Evolutionary conservation across 2,888 invertebrate genomes (phyloP).

Genomic region (Selenia dentaria): DNA sequence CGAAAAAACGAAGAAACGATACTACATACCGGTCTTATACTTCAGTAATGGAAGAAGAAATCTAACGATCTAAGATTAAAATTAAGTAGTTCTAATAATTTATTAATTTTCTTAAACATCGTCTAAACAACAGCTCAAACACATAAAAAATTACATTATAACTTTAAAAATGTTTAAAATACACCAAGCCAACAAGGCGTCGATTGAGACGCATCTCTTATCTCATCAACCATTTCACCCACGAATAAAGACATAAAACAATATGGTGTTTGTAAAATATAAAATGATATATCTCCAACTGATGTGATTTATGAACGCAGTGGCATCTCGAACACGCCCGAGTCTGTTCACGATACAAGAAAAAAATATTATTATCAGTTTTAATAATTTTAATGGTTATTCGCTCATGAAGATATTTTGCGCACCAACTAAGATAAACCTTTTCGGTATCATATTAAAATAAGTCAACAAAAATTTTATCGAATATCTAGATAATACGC

Average conservation of each 20-base stretch:
- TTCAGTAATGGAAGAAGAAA: no score
- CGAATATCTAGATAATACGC: conserved; percentile 18
- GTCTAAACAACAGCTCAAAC: no score
- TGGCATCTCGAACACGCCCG: conserved; percentile 47
- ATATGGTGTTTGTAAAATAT: conserved; percentile 31
- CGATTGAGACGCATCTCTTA: conserved; percentile 41
- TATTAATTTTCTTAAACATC: no score
- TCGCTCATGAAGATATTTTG: conserved; percentile 19
- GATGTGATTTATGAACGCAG: conserved; percentile 68
- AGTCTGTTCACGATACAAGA: conserved; percentile 18
- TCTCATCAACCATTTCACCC: conserved; percentile 34
- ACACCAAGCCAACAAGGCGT: conserved; percentile 24
- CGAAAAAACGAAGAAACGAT: no score
- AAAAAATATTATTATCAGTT: conserved; percentile 26
- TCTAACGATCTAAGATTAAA: no score
- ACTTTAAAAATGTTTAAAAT: conserved; percentile 8
- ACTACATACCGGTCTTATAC: no score
- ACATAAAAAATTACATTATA: conserved; percentile 6
- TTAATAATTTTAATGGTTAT: conserved; percentile 24
- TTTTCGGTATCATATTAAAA: conserved; percentile 17
- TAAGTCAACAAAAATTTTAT: conserved; percentile 16
- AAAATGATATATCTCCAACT: conserved; percentile 35
- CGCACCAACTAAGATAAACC: conserved; percentile 10
- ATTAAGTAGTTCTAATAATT: no score
- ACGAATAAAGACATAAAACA: conserved; percentile 57